Evolutionary conservation across 2,888 invertebrate genomes (phyloP), one percentile per base, ranked within the genome.

Genomic region (Sinopyrophorus schimmeli): DNA sequence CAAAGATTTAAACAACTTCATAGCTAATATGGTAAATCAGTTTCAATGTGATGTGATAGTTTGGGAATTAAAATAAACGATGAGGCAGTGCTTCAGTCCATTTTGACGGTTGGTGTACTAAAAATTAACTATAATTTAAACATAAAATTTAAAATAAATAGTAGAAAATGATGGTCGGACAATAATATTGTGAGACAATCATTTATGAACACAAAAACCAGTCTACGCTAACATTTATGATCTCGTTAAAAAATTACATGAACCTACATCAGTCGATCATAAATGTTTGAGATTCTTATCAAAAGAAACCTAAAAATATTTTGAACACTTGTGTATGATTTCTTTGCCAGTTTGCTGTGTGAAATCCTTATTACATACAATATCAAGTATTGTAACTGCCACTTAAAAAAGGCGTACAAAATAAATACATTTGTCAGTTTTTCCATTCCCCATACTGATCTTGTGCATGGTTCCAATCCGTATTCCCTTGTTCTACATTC

Each of bases 381-480:
- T 42, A 47, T 50, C 39, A 52, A 48, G 41, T 44, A 15, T 27
- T 35, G 37, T 56, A 47, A 53, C 51, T 47, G 46, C 41, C 42
- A 28, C 54, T 44, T 28, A 54, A 21, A 39, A 41, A 46, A 47
- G 20, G 37, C 16, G 37, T 12, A 31, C 30, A 31, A 28, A 47
- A 42, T 16, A 35, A 37, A 40, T 55, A 57, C 57, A 54, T 58
- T 47, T 61, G 62, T 70, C 67, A 71, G 66, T 72, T 69, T 62
- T 69, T 69, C 70, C 69, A 72, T 38, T 61, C 64, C 42, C 60
- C 65, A 44, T 55, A 63, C 15, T 64, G 61, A 18, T 65, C 66
- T 39, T 53, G 53, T 18, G 50, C 27, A 16, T 47, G 53, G 28
- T 47, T 56, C 58, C 57, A 57, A 15, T 55, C 54, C n/a, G 46